Conservation (phyloP, 2,888 invertebrate species). For the Papilio demoleus region DNA sequence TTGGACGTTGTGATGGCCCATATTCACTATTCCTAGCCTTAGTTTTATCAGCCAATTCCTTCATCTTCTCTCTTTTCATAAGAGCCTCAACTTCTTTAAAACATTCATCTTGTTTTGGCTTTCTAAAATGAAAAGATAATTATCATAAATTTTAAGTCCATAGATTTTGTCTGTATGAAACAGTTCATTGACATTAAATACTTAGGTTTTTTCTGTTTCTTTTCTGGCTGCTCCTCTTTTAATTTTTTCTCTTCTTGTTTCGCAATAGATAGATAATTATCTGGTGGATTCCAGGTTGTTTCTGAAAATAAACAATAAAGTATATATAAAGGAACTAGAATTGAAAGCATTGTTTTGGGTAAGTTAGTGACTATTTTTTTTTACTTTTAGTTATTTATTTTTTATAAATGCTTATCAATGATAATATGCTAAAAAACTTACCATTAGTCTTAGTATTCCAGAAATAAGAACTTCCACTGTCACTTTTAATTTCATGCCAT, state of each 20-base stretch:
- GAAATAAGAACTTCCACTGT: conserved; percentile 91
- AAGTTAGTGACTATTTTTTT: too few species aligned
- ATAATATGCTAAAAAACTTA: too few species aligned
- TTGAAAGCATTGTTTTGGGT: too few species aligned
- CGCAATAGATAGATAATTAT: conserved; percentile 86
- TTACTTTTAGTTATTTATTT: too few species aligned
- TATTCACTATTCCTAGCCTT: conserved; percentile 50
- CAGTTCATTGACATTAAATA: too few species aligned
- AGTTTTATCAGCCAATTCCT: conserved; percentile 70
- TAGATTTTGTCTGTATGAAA: neutral
- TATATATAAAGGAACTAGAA: neutral
- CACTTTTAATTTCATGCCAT: conserved; percentile 92
- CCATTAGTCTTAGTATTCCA: conserved; percentile 94
- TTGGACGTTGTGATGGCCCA: conserved; percentile 83
- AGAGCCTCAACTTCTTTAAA: conserved; percentile 68
- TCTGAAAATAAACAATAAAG: conserved; percentile 75
- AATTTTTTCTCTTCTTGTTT: conserved; percentile 85
- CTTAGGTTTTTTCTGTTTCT: conserved; percentile 67
- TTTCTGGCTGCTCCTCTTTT: conserved; percentile 62
- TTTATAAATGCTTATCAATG: too few species aligned
- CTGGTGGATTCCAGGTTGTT: conserved; percentile 90
- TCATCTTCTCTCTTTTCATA: conserved; percentile 79
- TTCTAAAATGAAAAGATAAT: conserved; percentile 51
- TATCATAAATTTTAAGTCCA: neutral
- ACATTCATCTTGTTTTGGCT: conserved; percentile 67